Evolutionary conservation across 2,888 invertebrate genomes (phyloP), one percentile per base, ranked within the genome.

Genomic region (Callyntrura guangdongensis): DNA sequence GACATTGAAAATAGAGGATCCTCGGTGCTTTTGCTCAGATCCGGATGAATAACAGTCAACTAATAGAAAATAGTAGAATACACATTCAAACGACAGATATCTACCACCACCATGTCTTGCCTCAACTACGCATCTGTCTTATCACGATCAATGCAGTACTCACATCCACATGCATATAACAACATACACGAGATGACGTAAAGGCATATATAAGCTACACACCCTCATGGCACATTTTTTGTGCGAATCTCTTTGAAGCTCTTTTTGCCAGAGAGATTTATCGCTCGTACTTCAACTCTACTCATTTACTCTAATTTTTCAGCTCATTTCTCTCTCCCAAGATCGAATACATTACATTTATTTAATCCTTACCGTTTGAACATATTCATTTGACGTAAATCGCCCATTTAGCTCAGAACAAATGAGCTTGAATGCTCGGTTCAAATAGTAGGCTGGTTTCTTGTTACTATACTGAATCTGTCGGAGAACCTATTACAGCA

Each of bases 381-480:
- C 97, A 95, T 99, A 98, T 95, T 99, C 98, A 95, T 99, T 99
- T 95, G 98, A 98, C 93, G 98, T 97, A 95, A 99, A 98, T 81
- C 99, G 96, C 2, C 98, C 98, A 95, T 97, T 98, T 91, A 99
- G 96, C 95, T 99, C 98, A 0, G 98, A 98, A 95, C 99, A 99
- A 91, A 98, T 97, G 79, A 99, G 96, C 95, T 98, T 98, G 96
- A 99, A 99, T 27, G 98, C 98, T 92, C 99, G 97, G 95, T 98
- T 99, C 93, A 99, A 96, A 95, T 98, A 98, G 95, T 99, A 98
- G 11, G 99, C 99, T 2, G 99, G 99, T 95, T 99, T 98, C 94
- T 97, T 97, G 96, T 99, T 99, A 95, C 98, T 98, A 96, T 99
- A 99, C 94, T 97, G 97, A 92, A 99, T 97, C 94, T 97, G 97